A percentile compares a stretch with the other conserved stretches of the same genome.
Evolutionary conservation across 2,888 invertebrate genomes (phyloP).

Genomic region (Esperia sulphurella): DNA sequence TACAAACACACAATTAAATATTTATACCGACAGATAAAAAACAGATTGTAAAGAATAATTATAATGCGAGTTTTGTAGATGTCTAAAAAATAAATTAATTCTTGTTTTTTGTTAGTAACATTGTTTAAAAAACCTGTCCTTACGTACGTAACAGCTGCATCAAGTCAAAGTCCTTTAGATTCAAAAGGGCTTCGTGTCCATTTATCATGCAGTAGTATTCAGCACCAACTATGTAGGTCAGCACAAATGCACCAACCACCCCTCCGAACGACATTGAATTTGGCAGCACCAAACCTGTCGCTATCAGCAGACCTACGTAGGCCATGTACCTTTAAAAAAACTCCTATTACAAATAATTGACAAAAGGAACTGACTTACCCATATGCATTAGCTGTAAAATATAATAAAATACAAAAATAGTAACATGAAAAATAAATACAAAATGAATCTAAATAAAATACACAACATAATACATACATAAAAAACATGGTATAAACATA

Average conservation of each 20-base stretch:
- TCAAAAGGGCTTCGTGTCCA: constrained; percentile 69
- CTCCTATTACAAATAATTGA: too few species aligned
- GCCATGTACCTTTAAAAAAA: constrained; percentile 83
- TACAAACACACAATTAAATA: too few species aligned
- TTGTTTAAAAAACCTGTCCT: constrained; percentile 6
- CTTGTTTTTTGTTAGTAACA: too few species aligned
- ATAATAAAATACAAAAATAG: too few species aligned
- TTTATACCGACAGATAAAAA: too few species aligned
- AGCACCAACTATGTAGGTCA: constrained; percentile 90
- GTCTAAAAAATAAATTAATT: neutral
- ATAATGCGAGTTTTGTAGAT: neutral
- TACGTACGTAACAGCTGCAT: constrained; percentile 41
- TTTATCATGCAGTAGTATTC: constrained; percentile 84
- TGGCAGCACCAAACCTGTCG: constrained; percentile 92
- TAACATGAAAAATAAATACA: too few species aligned
- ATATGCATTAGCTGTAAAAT: too few species aligned
- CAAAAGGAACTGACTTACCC: too few species aligned
- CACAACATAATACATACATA: too few species aligned
- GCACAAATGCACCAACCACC: constrained; percentile 88
- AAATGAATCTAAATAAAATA: too few species aligned
- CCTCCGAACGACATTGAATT: constrained; percentile 88
- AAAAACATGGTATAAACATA: too few species aligned
- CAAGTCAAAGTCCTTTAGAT: constrained; percentile 57
- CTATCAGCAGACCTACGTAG: constrained; percentile 90
- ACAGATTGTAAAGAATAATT: too few species aligned